Evolutionary conservation across 2,113 vertebrate genomes (phyloP).

Genomic region (Nannobrachium achirus): DNA sequence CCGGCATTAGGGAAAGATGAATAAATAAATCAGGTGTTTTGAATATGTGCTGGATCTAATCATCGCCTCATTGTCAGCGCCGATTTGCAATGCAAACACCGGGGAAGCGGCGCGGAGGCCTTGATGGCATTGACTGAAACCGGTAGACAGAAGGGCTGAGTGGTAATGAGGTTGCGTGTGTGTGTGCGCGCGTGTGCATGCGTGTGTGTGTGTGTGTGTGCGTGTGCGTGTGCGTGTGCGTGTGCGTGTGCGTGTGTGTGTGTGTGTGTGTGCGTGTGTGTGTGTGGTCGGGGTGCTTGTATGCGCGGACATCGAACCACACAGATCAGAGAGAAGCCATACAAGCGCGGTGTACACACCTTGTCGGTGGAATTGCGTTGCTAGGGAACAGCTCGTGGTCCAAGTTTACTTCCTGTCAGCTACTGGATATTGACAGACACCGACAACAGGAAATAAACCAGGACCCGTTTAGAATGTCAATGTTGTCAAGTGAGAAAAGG

Average conservation of each 20-base stretch:
- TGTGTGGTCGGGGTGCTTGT: slow-evolving; percentile 38
- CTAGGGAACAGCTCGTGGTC: no score
- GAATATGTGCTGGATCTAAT: slow-evolving; percentile 77
- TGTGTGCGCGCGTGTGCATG: background rate
- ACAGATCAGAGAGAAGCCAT: slow-evolving; percentile 48
- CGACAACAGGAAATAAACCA: background rate
- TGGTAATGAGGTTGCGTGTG: slow-evolving; percentile 64
- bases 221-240: background rate
- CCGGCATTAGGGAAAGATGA: slow-evolving; percentile 59
- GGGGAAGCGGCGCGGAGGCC: slow-evolving; percentile 52
- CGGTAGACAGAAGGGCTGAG: slow-evolving; percentile 59
- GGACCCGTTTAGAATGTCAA: no score
- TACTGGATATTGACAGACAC: background rate
- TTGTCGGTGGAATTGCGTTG: background rate
- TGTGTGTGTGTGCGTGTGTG: slow-evolving; percentile 37
- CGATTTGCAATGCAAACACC: slow-evolving; percentile 76
- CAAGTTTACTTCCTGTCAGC: no score
- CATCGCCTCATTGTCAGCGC: slow-evolving; percentile 70
- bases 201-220: background rate
- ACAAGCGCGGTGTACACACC: background rate
- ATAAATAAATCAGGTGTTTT: slow-evolving; percentile 77
- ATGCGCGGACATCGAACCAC: slow-evolving; percentile 40
- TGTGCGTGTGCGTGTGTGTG: background rate
- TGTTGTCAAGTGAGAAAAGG: no score
- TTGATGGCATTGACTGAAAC: slow-evolving; percentile 61